Conservation (phyloP, 2,113 vertebrate species). For the Microtus ochrogaster region DNA sequence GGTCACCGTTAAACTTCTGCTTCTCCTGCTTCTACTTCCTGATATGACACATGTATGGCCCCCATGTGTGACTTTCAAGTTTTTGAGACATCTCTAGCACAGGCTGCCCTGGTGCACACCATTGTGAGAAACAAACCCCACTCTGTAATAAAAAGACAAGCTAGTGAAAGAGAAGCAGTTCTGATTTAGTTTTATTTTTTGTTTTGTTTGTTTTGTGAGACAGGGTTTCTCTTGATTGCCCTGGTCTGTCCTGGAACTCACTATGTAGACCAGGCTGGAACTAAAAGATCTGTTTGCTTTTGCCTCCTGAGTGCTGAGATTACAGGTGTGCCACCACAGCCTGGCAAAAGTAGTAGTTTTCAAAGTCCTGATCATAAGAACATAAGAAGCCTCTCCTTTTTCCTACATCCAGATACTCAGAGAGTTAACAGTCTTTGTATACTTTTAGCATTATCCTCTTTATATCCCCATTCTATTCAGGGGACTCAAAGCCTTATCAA, state of each 20-base stretch:
- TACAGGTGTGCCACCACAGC: background rate
- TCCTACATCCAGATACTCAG: background rate
- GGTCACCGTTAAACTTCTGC: background rate
- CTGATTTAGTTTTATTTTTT: background rate
- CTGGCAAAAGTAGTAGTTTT: background rate
- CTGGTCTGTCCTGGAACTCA: background rate
- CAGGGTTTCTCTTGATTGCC: background rate
- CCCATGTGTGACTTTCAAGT: background rate
- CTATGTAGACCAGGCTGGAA: background rate
- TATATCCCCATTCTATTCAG: background rate
- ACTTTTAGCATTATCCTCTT: background rate
- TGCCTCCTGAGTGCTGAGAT: background rate
- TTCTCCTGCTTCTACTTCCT: background rate
- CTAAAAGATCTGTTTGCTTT: background rate
- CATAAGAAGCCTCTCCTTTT: background rate
- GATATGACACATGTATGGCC: background rate
- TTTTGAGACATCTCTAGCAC: background rate
- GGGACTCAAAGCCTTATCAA: background rate
- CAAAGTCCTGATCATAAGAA: background rate
- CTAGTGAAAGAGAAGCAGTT: background rate
- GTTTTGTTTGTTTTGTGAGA: background rate
- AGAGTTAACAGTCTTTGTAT: background rate
- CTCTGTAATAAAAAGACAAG: background rate
- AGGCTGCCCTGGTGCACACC: background rate
- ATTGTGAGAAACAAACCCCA: background rate